Evolutionary conservation across 2,113 vertebrate genomes (phyloP).

Genomic region (Sinocyclocheilus rhinocerous): DNA sequence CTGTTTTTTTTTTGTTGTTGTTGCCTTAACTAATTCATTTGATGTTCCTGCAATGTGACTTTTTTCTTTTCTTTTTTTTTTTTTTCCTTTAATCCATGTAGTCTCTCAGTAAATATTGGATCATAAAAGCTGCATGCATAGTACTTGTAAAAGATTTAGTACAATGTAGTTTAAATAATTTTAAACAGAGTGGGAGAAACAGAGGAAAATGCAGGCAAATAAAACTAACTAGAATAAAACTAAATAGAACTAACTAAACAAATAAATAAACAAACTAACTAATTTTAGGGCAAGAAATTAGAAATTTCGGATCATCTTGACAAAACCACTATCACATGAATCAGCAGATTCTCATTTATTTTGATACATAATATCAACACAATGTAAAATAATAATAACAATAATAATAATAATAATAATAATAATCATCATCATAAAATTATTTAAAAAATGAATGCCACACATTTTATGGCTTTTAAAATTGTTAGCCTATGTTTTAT

Average conservation of each 20-base stretch:
- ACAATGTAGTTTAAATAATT: background rate
- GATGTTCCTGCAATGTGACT: too few relatives aligned
- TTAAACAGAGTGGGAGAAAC: background rate
- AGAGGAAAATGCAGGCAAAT: background rate
- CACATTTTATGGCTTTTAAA: background rate
- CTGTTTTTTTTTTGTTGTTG: background rate
- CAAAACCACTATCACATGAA: background rate
- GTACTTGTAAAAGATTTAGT: background rate
- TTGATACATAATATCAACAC: background rate
- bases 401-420: background rate
- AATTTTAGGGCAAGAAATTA: background rate
- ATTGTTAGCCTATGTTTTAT: background rate
- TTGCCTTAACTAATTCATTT: too few relatives aligned
- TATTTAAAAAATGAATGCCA: background rate
- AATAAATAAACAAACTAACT: too few relatives aligned
- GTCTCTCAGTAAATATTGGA: background rate
- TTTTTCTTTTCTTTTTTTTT: too few relatives aligned
- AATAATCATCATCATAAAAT: background rate
- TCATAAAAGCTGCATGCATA: background rate
- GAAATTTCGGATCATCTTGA: background rate
- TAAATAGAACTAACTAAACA: too few relatives aligned
- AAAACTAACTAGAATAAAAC: too few relatives aligned
- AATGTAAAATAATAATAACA: background rate
- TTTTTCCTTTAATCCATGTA: background rate
- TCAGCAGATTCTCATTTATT: background rate